Conservation (phyloP, 2,797 vertebrate species). For the Heliangelus exortis region DNA sequence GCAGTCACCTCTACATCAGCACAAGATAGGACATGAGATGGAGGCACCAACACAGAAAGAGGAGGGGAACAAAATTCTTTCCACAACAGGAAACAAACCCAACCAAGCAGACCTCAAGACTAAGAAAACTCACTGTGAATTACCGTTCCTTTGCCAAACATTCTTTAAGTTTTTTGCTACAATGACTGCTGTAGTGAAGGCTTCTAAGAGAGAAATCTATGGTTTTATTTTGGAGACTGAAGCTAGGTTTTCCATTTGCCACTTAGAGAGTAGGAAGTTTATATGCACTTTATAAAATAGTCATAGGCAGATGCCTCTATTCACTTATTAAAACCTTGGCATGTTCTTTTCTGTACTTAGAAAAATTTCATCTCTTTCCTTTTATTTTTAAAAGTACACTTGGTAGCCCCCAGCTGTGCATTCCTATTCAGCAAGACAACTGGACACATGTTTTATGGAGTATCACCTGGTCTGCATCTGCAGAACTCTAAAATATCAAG, state of each 20-base stretch:
- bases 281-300: neutral
- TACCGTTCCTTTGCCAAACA: neutral
- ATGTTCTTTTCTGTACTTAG: neutral
- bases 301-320: conserved; percentile 11
- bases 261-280: conserved; percentile 29
- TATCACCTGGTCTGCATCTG: neutral
- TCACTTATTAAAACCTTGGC: conserved; percentile 2
- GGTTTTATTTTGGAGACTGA: conserved; percentile 46
- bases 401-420: neutral
- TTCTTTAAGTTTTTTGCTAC: neutral
- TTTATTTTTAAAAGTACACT: neutral
- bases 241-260: conserved; percentile 57
- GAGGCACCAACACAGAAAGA: neutral
- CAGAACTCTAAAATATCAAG: neutral
- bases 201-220: neutral
- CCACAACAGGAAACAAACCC: neutral
- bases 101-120: neutral
- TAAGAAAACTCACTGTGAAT: neutral
- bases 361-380: neutral
- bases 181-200: neutral
- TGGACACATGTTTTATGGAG: neutral
- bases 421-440: neutral
- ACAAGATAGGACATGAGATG: fast-evolving
- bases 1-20: neutral
- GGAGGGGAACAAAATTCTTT: neutral